Conservation (phyloP, 2,888 invertebrate species). For the Aphidoletes aphidimyza region DNA sequence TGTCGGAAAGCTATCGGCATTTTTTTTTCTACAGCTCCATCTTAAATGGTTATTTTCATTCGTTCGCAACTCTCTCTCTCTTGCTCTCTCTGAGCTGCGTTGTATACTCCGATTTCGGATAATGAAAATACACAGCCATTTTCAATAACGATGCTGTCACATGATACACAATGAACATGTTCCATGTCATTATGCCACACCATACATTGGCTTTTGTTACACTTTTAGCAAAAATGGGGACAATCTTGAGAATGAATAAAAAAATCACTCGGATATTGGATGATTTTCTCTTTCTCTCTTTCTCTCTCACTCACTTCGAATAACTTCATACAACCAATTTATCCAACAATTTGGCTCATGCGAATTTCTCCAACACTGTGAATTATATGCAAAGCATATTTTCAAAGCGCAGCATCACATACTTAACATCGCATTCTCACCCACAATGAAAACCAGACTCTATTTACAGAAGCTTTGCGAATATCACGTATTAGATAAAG, state of each 20-base stretch:
- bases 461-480: too few species aligned
- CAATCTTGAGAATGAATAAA: background rate
- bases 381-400: too few species aligned
- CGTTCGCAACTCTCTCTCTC: too few species aligned
- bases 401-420: too few species aligned
- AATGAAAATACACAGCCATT: background rate
- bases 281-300: too few species aligned
- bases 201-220: slow-evolving; percentile 23
- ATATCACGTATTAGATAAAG: too few species aligned
- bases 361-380: too few species aligned
- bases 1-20: slow-evolving; percentile 33
- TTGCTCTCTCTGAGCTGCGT: background rate
- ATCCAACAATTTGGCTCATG: too few species aligned
- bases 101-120: background rate
- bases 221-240: background rate
- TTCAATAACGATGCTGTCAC: slow-evolving; percentile 5
- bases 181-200: background rate
- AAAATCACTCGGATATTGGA: background rate
- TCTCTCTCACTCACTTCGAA: too few species aligned
- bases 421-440: too few species aligned
- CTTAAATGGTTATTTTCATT: slow-evolving; percentile 26
- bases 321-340: too few species aligned
- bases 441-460: too few species aligned
- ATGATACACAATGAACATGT: background rate
- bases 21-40: background rate